Evolutionary conservation across 2,888 invertebrate genomes (phyloP), one percentile per base, ranked within the genome.

Genomic region (Amblyteles armatorius): DNA sequence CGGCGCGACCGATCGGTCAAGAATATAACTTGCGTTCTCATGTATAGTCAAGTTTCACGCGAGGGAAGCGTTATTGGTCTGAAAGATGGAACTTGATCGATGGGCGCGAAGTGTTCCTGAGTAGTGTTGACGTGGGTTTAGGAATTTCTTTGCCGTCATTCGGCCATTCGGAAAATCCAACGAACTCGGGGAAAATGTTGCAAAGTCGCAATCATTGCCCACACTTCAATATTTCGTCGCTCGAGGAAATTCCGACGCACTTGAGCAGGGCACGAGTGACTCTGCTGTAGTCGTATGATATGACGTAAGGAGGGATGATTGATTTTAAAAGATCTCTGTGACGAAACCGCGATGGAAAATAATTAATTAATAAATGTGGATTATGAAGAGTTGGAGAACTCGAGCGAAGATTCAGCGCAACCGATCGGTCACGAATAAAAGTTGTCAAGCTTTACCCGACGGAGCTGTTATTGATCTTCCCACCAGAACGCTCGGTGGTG

Each of bases 391-490:
- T 5, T 1, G 11, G 33, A 19, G 44, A 74, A 40, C 19, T 52
- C 33, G 6, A 44, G 60, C 9, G 11, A 29, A 52, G 52, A 50
- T 52, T 50, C 50, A 19, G 44, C 29, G 65, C 48, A 33, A 11
- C 50, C 52, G 65, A 63, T 76, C 65, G 13, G 1, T 65, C 50
- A 36, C 22, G 36, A 65, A 52, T 65, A 52, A 36, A 65, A 63
- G 33, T 50, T 52, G 33, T 57, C 22, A 33, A 26, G 40, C 48
- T 40, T 57, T 63, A 29, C 4, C 48, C 13, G 16, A 36, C 3
- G 13, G 33, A 29, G 6, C 36, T 36, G 50, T 52, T 65, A 76
- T 76, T 22, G 76, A 76, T 52, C 76, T 33, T 19, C 13, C 22
- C 4, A n/a, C 11, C 19, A 36, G 19, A 48, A 50, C 65, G 65